A percentile compares a stretch with the other conserved stretches of the same genome.
phyloP scores from a whole-genome alignment of 23 tunicate species.

The Trididemnum clinides region DNA sequence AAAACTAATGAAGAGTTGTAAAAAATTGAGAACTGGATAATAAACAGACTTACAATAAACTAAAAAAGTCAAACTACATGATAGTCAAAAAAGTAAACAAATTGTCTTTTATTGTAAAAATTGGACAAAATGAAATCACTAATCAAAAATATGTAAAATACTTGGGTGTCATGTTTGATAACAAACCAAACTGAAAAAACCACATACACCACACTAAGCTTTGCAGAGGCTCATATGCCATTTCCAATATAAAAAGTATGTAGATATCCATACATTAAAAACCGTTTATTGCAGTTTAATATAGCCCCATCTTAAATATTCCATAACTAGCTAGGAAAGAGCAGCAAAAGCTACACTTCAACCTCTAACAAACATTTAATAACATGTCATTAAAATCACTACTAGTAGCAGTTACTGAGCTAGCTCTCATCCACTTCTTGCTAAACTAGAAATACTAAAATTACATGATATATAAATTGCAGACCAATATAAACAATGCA shows the following conservation, averaged over 20 bases:
- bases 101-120: neutral
- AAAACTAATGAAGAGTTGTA: neutral
- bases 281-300: neutral
- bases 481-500: too few species aligned
- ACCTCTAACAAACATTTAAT: neutral
- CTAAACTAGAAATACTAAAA: too few species aligned
- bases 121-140: neutral
- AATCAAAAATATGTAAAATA: neutral
- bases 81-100: neutral
- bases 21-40: neutral
- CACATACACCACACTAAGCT: neutral
- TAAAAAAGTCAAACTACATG: neutral
- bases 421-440: too few species aligned
- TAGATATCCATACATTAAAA: neutral
- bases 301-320: neutral
- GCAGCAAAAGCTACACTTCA: neutral
- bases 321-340: neutral
- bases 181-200: neutral
- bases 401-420: neutral
- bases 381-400: neutral
- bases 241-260: neutral
- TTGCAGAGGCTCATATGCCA: too few species aligned
- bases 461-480: too few species aligned
- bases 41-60: neutral
- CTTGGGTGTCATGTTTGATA: neutral